Base-by-base conservation (phyloP, 2,113 vertebrate species). In the Pao palembangensis region DNA sequence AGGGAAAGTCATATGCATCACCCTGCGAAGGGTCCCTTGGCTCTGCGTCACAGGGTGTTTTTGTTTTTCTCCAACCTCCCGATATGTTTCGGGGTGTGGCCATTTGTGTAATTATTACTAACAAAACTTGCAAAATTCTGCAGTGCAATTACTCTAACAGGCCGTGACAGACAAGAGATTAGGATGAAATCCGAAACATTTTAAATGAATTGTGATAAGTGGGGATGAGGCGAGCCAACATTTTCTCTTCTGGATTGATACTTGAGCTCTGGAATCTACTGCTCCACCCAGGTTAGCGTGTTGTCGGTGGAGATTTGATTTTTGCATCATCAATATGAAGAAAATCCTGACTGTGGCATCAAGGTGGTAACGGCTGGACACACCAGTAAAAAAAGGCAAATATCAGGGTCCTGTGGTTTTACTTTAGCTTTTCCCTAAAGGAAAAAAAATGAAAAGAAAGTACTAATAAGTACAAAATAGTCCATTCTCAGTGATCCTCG, bases 61-160 rank as follows among this genome's bases (percentile, higher is more conserved):
- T 75, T 71, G 38, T 74, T 75, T 79, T 74, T 69, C 55, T 52
- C 55, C 54, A 52, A 53, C 56, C 51, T 50, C 46, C 63, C 23
- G 51, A 63, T 48, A 56, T 63, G 61, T 69, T 51, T 56, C 64
- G 46, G 59, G 59, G 69, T 77, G 73, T 51, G 58, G 68, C 66
- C 51, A 14, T 18, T 49, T 54, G n/a, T 68, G 58, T 52, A 38
- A 73, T 64, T 42, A 28, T 60, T 53, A 25, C 23, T 38, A 55
- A 69, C 23, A 43, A 54, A 3, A 43, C 57, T 49, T 51, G 7
- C 57, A 53, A 53, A 52, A 69, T 47, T 57, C 1, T 46, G 54
- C 19, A 38, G 34, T 25, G 18, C 13, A 74, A 44, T 43, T 58
- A 48, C 13, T 46, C 43, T 23, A 50, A 38, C 8, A 13, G 15